A percentile compares a stretch with the other conserved stretches of the same genome.
Conservation (phyloP, 2,113 vertebrate genomes). For the Petaurus breviceps region DNA sequence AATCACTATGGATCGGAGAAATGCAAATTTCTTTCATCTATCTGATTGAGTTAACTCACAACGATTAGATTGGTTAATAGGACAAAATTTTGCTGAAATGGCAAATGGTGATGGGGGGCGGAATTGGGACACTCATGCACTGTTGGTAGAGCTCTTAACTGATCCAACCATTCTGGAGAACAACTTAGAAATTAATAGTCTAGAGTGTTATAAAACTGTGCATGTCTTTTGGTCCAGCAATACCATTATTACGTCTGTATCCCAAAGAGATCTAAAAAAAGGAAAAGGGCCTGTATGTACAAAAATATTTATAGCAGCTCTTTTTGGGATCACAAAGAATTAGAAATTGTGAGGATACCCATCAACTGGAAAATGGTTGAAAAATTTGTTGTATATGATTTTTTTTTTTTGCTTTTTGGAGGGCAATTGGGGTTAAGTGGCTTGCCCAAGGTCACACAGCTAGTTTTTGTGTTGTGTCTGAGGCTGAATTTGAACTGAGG, state of each 20-base stretch:
- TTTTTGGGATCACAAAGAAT: not conserved
- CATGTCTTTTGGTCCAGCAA: not conserved
- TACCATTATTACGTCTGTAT: not conserved
- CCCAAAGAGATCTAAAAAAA: not conserved
- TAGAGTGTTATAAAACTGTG: not conserved
- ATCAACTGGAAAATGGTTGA: not conserved
- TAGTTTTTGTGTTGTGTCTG: no score
- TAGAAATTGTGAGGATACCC: not conserved
- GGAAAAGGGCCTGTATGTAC: not conserved
- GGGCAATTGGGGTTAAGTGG: no score
- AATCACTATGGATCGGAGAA: not conserved
- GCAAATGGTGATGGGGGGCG: not conserved
- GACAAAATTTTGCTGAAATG: not conserved
- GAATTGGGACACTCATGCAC: not conserved
- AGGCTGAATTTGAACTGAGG: no score
- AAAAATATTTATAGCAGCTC: not conserved
- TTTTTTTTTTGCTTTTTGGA: no score
- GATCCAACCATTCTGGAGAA: not conserved
- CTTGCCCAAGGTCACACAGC: no score
- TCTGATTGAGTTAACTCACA: not conserved
- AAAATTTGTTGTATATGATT: not conserved
- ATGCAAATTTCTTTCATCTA: not conserved
- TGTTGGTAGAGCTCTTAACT: not conserved
- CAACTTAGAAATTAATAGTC: not conserved
- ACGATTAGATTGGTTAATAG: not conserved